These are phyloP conservation scores for Drosophila pseudotakahashii DNA, from an alignment of 2,888 invertebrate genomes.

Conservation along the genomic window DNA sequence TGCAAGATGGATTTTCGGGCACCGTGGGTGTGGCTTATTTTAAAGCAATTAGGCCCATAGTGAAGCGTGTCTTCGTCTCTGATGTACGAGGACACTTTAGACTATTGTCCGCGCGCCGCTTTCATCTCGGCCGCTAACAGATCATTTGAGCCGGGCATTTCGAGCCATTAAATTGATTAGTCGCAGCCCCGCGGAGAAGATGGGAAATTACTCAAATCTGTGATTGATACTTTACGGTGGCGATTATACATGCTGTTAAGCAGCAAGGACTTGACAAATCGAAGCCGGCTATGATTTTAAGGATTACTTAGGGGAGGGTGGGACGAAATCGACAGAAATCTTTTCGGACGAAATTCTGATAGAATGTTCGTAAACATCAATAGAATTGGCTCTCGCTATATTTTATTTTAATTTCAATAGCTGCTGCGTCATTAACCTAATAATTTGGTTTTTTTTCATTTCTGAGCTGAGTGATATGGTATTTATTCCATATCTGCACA, in stretches of 20 bases:
- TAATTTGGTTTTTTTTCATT: too few relatives aligned
- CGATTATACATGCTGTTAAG: constrained; percentile 19
- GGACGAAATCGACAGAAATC: too few relatives aligned
- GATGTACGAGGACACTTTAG: constrained; percentile 76
- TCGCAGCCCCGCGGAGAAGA: constrained; percentile 25
- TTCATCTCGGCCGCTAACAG: constrained; percentile 70
- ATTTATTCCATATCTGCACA: too few relatives aligned
- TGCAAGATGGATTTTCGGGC: constrained; percentile 75
- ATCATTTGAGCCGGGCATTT: constrained; percentile 27
- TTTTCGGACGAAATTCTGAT: too few relatives aligned
- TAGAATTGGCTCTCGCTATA: too few relatives aligned
- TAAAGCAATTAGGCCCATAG: constrained; percentile 75
- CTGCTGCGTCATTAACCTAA: too few relatives aligned
- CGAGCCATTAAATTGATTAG: constrained; percentile 39
- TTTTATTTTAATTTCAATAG: too few relatives aligned
- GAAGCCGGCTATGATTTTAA: not conserved
- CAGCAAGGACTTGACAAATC: constrained; percentile 24
- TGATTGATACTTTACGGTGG: constrained; percentile 32
- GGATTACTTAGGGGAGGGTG: too few relatives aligned
- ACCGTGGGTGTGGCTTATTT: constrained; percentile 77
- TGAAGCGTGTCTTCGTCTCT: constrained; percentile 74
- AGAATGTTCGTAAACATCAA: too few relatives aligned
- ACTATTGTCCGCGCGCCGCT: constrained; percentile 46
- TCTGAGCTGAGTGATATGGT: too few relatives aligned
- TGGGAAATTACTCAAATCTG: constrained; percentile 31